A percentile compares a stretch with the other conserved stretches of the same genome.
Conservation (phyloP, 2,888 invertebrate genomes). For the Eupithecia subfuscata region DNA sequence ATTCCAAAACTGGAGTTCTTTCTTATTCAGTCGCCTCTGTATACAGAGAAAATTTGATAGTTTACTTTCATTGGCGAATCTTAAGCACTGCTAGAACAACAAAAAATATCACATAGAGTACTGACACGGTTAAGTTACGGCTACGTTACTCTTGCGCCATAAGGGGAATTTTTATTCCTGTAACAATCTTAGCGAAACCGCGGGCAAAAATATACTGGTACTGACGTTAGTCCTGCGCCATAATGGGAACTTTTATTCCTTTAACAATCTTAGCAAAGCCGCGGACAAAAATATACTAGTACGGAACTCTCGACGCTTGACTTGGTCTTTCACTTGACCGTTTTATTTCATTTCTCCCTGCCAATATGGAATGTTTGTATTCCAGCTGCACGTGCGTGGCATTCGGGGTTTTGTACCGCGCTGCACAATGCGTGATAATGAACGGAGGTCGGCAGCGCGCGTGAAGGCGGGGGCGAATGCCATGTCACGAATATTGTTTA, state of each 20-base stretch:
- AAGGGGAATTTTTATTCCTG: background rate
- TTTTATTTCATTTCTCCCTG: constrained; percentile 2
- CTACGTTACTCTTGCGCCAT: background rate
- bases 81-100: background rate
- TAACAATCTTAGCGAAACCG: background rate
- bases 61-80: background rate
- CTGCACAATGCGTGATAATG: constrained; percentile 53
- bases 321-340: background rate
- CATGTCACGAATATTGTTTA: background rate
- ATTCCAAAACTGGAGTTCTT: background rate
- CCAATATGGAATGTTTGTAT: constrained; percentile 20
- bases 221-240: background rate
- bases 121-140: background rate
- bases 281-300: background rate
- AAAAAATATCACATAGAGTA: background rate
- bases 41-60: background rate
- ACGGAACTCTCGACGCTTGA: background rate
- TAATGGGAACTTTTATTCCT: background rate
- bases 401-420: constrained; percentile 19
- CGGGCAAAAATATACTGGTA: background rate
- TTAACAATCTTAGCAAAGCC: background rate
- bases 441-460: constrained; percentile 49
- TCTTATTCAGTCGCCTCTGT: background rate
- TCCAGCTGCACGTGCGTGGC: constrained; percentile 26
- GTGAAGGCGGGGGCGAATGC: constrained; percentile 13